Conservation (phyloP, 2,113 vertebrate genomes). For the Glareola pratincola region DNA sequence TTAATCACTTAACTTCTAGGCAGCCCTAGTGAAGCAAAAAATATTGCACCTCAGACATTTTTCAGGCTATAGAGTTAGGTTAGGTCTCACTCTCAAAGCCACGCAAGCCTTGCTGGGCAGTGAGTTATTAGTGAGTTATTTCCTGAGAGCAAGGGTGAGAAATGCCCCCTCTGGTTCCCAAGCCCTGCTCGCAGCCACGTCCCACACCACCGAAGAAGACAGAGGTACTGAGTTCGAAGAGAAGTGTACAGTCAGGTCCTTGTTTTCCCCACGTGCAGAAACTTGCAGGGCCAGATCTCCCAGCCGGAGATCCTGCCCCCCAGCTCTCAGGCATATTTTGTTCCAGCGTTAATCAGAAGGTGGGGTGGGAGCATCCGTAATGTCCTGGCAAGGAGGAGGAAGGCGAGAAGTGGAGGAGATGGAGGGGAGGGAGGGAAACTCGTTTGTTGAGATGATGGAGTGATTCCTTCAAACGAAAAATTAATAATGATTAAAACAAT, state of each 20-base stretch:
- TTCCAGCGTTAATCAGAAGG: conserved; percentile 2
- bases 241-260: neutral
- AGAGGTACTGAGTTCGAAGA: neutral
- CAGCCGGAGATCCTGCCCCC: neutral
- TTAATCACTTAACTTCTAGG: conserved; percentile 26
- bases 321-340: neutral
- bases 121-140: neutral
- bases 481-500: conserved; percentile 60
- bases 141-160: neutral
- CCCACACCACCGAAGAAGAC: neutral
- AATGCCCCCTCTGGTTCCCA: neutral
- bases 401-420: neutral
- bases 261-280: neutral
- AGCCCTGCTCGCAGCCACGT: neutral
- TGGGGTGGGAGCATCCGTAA: neutral
- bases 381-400: neutral
- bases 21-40: neutral
- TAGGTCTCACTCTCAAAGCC: neutral
- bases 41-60: neutral
- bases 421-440: conserved; percentile 2
- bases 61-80: neutral
- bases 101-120: neutral
- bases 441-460: conserved; percentile 51
- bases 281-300: neutral
- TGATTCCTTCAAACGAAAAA: conserved; percentile 56